These are phyloP conservation scores for Eristalis pertinax DNA, from an alignment of 2,888 invertebrate genomes.

Conservation along the genomic window DNA sequence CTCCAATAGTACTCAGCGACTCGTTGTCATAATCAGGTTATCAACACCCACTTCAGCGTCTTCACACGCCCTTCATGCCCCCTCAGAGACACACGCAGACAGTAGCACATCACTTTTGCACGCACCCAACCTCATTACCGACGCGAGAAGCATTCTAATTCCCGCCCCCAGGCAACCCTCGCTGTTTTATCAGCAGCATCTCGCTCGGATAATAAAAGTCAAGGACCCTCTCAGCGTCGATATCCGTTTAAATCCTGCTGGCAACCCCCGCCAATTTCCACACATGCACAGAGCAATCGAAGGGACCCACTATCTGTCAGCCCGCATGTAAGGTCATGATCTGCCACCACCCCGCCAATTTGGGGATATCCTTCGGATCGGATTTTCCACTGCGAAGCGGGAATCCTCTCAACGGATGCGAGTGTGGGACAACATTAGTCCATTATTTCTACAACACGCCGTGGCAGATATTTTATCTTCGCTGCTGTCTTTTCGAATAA, in stretches of 20 bases:
- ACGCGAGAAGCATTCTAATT: neutral
- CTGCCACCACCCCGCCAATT: slow-evolving; percentile 4
- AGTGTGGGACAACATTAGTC: slow-evolving; percentile 27
- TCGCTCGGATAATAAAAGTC: neutral
- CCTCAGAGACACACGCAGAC: neutral
- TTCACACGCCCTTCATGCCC: neutral
- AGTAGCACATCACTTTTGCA: neutral
- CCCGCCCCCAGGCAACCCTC: neutral
- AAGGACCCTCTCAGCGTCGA: neutral
- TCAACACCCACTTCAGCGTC: neutral
- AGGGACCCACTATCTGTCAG: slow-evolving; percentile 35
- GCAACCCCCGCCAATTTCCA: neutral
- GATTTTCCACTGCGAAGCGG: slow-evolving; percentile 25
- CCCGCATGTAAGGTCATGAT: slow-evolving; percentile 46
- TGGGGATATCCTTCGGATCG: slow-evolving; percentile 28
- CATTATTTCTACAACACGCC: slow-evolving; percentile 28
- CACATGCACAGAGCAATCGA: slow-evolving; percentile 21
- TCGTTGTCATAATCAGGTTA: neutral
- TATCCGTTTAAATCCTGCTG: slow-evolving; percentile 20
- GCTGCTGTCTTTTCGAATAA: slow-evolving; percentile 28
- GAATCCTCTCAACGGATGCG: neutral
- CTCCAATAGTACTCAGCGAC: neutral
- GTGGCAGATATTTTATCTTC: slow-evolving; percentile 15
- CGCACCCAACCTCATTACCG: neutral
- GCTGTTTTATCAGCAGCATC: neutral